Conservation (phyloP, 2,888 invertebrate genomes). For the Trichogramma evanescens region DNA sequence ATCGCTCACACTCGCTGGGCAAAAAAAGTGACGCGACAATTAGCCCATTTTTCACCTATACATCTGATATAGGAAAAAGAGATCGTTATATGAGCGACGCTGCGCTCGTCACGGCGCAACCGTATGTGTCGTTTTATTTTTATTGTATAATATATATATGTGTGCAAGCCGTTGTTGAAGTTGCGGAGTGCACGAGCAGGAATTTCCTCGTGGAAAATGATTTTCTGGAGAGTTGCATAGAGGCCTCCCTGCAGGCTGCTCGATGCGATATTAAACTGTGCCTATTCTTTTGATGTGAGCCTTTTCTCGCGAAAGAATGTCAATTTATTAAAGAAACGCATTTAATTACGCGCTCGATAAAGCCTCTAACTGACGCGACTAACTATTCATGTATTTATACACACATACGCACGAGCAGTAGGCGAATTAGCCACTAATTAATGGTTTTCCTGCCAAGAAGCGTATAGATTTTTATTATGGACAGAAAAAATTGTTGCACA, state of each 20-base stretch:
- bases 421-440: conserved; percentile 21
- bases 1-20: neutral
- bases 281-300: conserved; percentile 12
- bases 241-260: neutral
- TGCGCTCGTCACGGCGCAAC: too few species aligned
- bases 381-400: neutral
- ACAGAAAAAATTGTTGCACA: neutral
- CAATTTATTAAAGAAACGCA: conserved; percentile 21
- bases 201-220: conserved; percentile 14
- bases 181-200: conserved; percentile 5
- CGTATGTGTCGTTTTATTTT: too few species aligned
- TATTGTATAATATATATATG: too few species aligned
- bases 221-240: conserved; percentile 8
- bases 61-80: too few species aligned
- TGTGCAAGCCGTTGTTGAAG: too few species aligned
- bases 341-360: conserved; percentile 23
- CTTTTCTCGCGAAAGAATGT: conserved; percentile 19
- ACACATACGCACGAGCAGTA: neutral
- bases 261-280: neutral
- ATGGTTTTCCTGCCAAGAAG: conserved; percentile 11
- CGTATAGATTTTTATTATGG: conserved; percentile 20
- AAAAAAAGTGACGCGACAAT: conserved; percentile 8
- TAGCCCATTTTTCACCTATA: conserved; percentile 23
- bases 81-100: too few species aligned
- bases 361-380: conserved; percentile 1